Percentiles rank a stretch among this genome's conserved stretches.
phyloP scores from a whole-genome alignment of 2,888 invertebrate genomes.

The Athalia circularis region DNA sequence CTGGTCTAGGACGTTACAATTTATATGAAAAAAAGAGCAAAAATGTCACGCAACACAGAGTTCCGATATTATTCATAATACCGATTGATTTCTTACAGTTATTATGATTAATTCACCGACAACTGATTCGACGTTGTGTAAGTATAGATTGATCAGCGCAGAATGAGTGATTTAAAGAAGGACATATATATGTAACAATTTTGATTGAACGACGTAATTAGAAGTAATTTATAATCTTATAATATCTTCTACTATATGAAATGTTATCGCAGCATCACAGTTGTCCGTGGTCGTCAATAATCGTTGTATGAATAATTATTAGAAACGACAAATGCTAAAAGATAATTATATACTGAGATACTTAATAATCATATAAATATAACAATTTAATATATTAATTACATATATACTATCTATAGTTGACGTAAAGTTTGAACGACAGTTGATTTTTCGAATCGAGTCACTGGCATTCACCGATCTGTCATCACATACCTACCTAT shows the following conservation, averaged over 20 bases:
- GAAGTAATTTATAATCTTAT: background rate
- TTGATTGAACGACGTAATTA: background rate
- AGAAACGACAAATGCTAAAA: too few relatives aligned
- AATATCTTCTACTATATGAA: too few relatives aligned
- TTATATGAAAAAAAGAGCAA: background rate
- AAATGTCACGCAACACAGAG: conserved; percentile 49
- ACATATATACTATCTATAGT: background rate
- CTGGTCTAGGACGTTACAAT: conserved; percentile 60
- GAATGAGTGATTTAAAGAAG: conserved; percentile 32
- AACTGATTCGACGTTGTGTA: background rate
- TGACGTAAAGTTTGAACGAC: conserved; percentile 8
- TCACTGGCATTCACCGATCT: conserved; percentile 23
- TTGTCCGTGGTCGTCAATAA: too few relatives aligned
- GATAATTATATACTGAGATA: too few relatives aligned
- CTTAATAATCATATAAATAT: too few relatives aligned
- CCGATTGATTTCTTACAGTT: background rate
- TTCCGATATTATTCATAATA: background rate
- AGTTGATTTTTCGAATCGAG: conserved; percentile 21
- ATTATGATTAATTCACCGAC: background rate
- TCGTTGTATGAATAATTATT: too few relatives aligned
- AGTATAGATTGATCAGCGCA: conserved; percentile 2
- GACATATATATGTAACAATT: conserved; percentile 12
- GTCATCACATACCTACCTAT: background rate
- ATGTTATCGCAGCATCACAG: too few relatives aligned
- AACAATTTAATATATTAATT: background rate